phyloP scores from a whole-genome alignment of 2,113 vertebrate genomes.

The Tauraco erythrolophus region DNA sequence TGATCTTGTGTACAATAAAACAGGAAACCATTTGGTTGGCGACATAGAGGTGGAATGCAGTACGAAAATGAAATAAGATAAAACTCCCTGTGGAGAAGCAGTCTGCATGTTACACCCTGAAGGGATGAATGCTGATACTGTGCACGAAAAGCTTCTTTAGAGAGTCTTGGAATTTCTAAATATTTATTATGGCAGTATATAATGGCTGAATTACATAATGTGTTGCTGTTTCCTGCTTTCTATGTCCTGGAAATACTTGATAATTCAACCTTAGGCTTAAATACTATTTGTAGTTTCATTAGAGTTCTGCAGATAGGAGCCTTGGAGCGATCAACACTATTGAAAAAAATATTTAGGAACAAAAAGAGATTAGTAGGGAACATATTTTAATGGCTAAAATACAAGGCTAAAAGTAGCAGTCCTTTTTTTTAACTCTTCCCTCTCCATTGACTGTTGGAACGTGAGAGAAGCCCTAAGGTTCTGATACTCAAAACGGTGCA shows the following conservation, averaged over 20 bases:
- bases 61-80: constrained; percentile 76
- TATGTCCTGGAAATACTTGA: constrained; percentile 65
- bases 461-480: not conserved
- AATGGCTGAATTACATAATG: constrained; percentile 70
- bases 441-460: not conserved
- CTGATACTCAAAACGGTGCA: not conserved
- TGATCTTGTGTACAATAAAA: constrained; percentile 68
- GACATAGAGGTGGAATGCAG: constrained; percentile 68
- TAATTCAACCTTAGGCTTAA: constrained; percentile 63
- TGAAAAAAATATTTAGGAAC: constrained; percentile 45
- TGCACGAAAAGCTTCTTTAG: constrained; percentile 70
- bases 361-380: constrained; percentile 3
- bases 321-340: constrained; percentile 39
- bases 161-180: constrained; percentile 74
- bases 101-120: constrained; percentile 63
- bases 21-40: constrained; percentile 77
- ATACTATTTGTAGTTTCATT: constrained; percentile 32
- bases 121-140: constrained; percentile 74
- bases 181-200: constrained; percentile 78
- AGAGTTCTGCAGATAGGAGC: constrained; percentile 15
- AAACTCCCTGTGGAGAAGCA: constrained; percentile 67
- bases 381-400: not conserved
- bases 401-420: not conserved
- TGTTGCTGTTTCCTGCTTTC: constrained; percentile 73
- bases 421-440: not conserved